Evolutionary conservation across 2,797 vertebrate genomes (phyloP).

Genomic region (Zenarchopterus dispar): DNA sequence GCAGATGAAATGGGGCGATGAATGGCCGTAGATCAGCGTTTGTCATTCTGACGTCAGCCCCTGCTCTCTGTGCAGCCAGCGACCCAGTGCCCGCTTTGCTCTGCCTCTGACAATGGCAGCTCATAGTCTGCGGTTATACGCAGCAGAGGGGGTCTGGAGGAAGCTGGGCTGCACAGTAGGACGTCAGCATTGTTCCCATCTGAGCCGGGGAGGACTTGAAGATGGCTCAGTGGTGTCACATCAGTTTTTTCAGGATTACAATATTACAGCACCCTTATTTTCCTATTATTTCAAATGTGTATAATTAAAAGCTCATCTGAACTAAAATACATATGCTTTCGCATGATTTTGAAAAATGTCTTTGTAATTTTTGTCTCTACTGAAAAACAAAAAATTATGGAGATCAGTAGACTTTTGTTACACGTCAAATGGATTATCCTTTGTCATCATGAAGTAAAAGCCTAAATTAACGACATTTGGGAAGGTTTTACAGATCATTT

Average conservation of each 20-base stretch:
- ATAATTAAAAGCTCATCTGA: slow-evolving; percentile 1
- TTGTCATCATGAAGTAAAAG: not conserved
- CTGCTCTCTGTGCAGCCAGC: slow-evolving; percentile 19
- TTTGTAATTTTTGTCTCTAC: slow-evolving; percentile 2
- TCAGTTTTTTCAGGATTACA: slow-evolving; percentile 3
- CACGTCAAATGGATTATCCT: not conserved
- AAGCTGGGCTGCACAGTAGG: slow-evolving; percentile 57
- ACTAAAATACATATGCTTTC: not conserved
- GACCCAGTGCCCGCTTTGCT: slow-evolving; percentile 32
- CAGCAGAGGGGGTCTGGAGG: slow-evolving; percentile 39
- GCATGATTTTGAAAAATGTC: not conserved
- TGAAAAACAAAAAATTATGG: not conserved
- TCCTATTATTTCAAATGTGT: not conserved
- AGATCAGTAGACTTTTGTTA: not conserved
- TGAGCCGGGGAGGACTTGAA: slow-evolving; percentile 28
- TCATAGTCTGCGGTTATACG: slow-evolving; percentile 50
- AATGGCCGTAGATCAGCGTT: slow-evolving; percentile 69
- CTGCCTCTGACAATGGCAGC: slow-evolving; percentile 68
- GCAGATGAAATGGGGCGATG: slow-evolving; percentile 55
- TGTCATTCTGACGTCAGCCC: slow-evolving; percentile 71
- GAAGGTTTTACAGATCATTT: slow-evolving; percentile 4
- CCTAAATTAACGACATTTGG: not conserved
- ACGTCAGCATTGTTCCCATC: slow-evolving; percentile 67
- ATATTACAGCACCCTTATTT: slow-evolving; percentile 1
- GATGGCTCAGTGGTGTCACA: slow-evolving; percentile 21